Evolutionary conservation across 2,113 vertebrate genomes (phyloP), one percentile per base, ranked within the genome.

Genomic region (Scomber japonicus): DNA sequence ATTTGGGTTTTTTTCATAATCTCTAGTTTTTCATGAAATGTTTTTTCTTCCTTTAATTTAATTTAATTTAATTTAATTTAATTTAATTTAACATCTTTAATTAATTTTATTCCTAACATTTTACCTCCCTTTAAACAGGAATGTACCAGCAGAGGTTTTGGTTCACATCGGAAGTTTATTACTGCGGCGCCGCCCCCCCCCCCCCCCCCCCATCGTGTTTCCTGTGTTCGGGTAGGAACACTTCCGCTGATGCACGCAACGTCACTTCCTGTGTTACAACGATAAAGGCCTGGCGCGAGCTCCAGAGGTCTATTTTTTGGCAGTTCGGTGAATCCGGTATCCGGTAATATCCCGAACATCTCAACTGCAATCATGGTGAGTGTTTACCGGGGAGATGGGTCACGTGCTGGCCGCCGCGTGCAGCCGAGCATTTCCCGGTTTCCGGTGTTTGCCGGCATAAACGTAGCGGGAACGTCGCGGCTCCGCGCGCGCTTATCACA

Each of bases 311-410:
- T 88, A 92, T 92, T 91, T 94, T 94, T 93, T 80, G 63, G 61
- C 67, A 82, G 78, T 83, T 85, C 12, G 80, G 90, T 54, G 84
- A 86, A 95, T 95, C 95, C 89, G 91, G 44, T 24, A 24, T 24
- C 24, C 24, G 24, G 24, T 24, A 24, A 24, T 24, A 24, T 24
- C 0, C 35, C 1, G 2, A 72, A 95, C 93, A 96, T 95, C 95
- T 65, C 78, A 94, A 88, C 91, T 86, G 93, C 89, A 94, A 63
- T 54, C 91, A 96, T 96, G 95, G 95, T 96, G 71, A 96, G 94
- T 90, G 0, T 57, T 6, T 0, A 1, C 13, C 35, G 9, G 62
- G 0, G 0, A 0, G 0, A 3, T 0, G 1, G 63, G 12, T 1
- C 4, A 3, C 0, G 0, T 0, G 0, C 2, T 1, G 0, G 8